phyloP scores from a whole-genome alignment of 2,797 vertebrate genomes.

The Gymnocypris eckloni region DNA sequence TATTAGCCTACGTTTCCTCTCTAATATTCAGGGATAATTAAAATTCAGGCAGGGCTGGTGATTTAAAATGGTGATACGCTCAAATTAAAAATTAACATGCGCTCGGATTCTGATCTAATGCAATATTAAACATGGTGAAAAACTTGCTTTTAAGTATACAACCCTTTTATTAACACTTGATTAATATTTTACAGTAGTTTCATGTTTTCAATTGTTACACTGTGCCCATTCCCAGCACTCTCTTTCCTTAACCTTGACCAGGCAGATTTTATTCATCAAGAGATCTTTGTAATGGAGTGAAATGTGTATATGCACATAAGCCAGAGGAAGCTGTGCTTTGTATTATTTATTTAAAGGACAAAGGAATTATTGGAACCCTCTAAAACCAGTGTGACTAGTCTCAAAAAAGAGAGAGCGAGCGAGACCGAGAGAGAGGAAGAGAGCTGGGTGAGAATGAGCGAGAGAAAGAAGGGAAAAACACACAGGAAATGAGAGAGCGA shows the following conservation, averaged over 20 bases:
- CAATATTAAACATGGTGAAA: constrained; percentile 30
- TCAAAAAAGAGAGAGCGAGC: constrained; percentile 15
- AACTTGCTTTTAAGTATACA: constrained; percentile 35
- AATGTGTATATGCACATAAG: constrained; percentile 20
- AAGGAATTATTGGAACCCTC: constrained; percentile 55
- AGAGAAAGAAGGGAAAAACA: constrained; percentile 55
- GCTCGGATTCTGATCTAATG: constrained; percentile 20
- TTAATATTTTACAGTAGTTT: background rate
- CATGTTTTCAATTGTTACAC: background rate
- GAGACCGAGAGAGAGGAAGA: constrained; percentile 41
- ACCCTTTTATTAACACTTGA: constrained; percentile 12
- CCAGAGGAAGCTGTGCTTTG: constrained; percentile 37
- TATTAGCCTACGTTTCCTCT: constrained; percentile 68
- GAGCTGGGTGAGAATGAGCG: constrained; percentile 50
- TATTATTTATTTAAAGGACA: constrained; percentile 42
- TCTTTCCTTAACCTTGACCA: constrained; percentile 15
- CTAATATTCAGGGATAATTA: constrained; percentile 81
- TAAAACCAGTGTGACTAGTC: constrained; percentile 55
- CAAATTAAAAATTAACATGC: constrained; percentile 40
- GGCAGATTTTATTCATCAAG: constrained; percentile 27
- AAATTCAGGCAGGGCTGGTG: constrained; percentile 75
- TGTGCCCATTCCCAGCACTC: background rate
- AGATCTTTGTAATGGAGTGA: constrained; percentile 33
- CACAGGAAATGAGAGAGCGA: constrained; percentile 61
- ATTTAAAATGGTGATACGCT: constrained; percentile 51